These are phyloP conservation scores for Ciconia nigra DNA, from an alignment of 2,797 vertebrate genomes.

Conservation along the genomic window DNA sequence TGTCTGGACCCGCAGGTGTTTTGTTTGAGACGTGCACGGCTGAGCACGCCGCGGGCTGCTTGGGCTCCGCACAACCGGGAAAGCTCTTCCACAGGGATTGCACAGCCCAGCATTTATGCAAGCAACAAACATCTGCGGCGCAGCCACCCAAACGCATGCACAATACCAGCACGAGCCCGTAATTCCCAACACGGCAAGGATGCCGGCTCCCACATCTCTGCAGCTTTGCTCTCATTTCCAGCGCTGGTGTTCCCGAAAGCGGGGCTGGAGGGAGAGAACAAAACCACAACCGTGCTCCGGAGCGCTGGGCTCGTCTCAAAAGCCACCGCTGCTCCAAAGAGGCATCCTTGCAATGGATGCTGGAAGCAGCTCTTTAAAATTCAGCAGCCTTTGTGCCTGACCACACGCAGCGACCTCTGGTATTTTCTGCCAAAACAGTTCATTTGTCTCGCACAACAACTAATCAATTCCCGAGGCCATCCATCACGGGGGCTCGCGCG, in stretches of 20 bases:
- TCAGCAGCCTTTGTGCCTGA: slow-evolving; percentile 76
- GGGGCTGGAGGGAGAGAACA: not conserved
- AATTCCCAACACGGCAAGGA: not conserved
- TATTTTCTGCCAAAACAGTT: slow-evolving; percentile 91
- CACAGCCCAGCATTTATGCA: not conserved
- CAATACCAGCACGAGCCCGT: not conserved
- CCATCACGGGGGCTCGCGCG: slow-evolving; percentile 79
- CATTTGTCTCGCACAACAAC: slow-evolving; percentile 92
- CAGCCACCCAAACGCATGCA: not conserved
- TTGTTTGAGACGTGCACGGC: not conserved
- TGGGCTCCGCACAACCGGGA: not conserved
- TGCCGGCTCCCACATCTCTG: not conserved
- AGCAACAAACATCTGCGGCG: not conserved
- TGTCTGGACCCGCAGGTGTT: not conserved
- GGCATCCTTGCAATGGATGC: slow-evolving; percentile 54
- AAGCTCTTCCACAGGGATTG: not conserved
- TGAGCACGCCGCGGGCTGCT: not conserved
- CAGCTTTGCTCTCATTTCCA: not conserved
- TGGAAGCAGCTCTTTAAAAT: slow-evolving; percentile 77
- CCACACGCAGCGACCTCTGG: slow-evolving; percentile 86
- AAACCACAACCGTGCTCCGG: not conserved
- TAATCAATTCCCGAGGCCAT: slow-evolving; percentile 96
- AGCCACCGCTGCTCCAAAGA: not conserved
- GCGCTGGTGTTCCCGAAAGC: not conserved
- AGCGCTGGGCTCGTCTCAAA: not conserved